phyloP scores from a whole-genome alignment of 2,797 vertebrate species.

The Ara ararauna region DNA sequence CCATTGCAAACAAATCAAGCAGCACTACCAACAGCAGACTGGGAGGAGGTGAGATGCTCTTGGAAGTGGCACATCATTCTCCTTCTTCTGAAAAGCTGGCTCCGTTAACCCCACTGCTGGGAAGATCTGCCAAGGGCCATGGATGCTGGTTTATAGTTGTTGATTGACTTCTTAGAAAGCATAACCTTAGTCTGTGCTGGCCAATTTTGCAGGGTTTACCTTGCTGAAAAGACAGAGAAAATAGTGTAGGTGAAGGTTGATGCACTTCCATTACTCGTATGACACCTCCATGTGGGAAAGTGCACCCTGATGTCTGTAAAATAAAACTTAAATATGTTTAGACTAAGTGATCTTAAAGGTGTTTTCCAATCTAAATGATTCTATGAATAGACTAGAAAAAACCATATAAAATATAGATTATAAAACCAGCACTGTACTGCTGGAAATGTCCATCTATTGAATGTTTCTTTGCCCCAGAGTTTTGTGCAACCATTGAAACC shows the following conservation, averaged over 20 bases:
- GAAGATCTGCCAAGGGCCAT: background rate
- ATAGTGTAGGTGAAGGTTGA: background rate
- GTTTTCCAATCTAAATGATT: background rate
- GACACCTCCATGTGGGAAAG: background rate
- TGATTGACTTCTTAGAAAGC: background rate
- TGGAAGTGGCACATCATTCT: background rate
- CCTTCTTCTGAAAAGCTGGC: background rate
- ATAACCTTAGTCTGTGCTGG: background rate
- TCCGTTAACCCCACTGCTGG: background rate
- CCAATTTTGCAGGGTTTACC: background rate
- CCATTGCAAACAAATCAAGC: background rate
- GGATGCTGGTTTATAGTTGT: background rate
- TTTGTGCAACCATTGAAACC: background rate
- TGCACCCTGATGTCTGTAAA: background rate
- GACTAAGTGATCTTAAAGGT: background rate
- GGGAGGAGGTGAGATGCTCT: slow-evolving; percentile 11
- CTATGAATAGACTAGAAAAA: background rate
- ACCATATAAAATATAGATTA: background rate
- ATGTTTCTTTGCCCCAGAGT: background rate
- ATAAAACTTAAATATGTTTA: background rate
- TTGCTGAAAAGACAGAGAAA: background rate
- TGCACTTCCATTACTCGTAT: background rate
- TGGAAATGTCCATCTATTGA: background rate
- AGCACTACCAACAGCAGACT: background rate
- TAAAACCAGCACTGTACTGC: background rate